A percentile compares a stretch with the other conserved stretches of the same genome.
Conservation (phyloP, 2,888 invertebrate genomes). For the Nemurella pictetii region DNA sequence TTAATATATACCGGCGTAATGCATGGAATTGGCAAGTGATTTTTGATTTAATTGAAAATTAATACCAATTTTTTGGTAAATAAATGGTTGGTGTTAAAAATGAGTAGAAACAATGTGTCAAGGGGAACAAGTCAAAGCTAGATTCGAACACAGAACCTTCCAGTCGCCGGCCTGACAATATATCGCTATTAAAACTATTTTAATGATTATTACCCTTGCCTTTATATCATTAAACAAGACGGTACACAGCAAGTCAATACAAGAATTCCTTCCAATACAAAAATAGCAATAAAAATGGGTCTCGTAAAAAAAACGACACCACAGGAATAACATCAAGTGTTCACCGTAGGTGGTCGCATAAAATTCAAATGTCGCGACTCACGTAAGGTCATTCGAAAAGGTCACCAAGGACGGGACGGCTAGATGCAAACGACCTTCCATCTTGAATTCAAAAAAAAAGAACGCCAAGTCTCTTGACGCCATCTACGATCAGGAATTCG, state of each 20-base stretch:
- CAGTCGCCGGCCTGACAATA: not conserved
- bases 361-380: not conserved
- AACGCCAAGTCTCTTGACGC: not conserved
- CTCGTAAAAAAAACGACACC: not conserved
- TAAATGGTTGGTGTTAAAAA: too few relatives aligned
- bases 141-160: not conserved
- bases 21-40: too few relatives aligned
- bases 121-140: too few relatives aligned
- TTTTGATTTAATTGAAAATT: too few relatives aligned
- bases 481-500: not conserved
- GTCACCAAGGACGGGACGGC: not conserved
- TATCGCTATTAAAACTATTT: too few relatives aligned
- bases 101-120: too few relatives aligned
- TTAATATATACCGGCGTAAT: too few relatives aligned
- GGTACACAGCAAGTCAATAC: not conserved
- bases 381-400: not conserved
- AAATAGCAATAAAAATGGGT: not conserved
- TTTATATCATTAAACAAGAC: too few relatives aligned
- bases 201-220: not conserved
- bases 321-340: not conserved
- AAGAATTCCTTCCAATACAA: not conserved
- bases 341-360: not conserved
- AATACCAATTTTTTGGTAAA: too few relatives aligned
- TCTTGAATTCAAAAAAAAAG: not conserved
- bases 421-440: not conserved